Conservation (phyloP, 2,797 vertebrate genomes). For the Hippopotamyrus pictus region DNA sequence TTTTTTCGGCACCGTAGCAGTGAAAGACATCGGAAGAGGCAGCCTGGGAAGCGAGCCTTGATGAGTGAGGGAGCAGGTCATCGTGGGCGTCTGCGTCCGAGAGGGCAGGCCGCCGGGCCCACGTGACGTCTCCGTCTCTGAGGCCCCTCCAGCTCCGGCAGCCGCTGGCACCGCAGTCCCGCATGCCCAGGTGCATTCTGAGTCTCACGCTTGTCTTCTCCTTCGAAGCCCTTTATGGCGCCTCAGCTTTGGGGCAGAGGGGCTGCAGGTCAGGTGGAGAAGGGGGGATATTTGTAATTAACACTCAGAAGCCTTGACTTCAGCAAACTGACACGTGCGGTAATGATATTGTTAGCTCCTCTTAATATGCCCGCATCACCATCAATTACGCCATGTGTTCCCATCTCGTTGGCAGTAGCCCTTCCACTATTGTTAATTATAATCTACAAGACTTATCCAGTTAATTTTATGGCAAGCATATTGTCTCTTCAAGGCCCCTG, state of each 20-base stretch:
- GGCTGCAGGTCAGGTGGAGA: slow-evolving; percentile 10
- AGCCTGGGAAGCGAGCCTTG: not conserved
- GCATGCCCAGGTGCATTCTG: slow-evolving; percentile 14
- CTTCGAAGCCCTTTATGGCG: slow-evolving; percentile 21
- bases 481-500: slow-evolving; percentile 96
- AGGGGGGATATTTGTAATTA: slow-evolving; percentile 49
- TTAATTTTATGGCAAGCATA: slow-evolving; percentile 99
- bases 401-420: slow-evolving; percentile 75
- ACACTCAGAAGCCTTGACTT: slow-evolving; percentile 54
- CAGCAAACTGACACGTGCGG: slow-evolving; percentile 49
- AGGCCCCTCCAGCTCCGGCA: slow-evolving; percentile 20
- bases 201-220: slow-evolving; percentile 1
- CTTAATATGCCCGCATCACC: slow-evolving; percentile 66
- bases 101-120: not conserved
- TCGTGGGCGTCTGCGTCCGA: not conserved
- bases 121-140: slow-evolving; percentile 17
- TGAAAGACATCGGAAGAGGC: slow-evolving; percentile 8
- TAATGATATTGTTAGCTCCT: slow-evolving; percentile 64
- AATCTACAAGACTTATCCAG: slow-evolving; percentile 93
- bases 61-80: slow-evolving; percentile 9
- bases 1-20: slow-evolving; percentile 25
- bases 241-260: slow-evolving; percentile 21
- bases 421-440: slow-evolving; percentile 89
- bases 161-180: slow-evolving; percentile 6
- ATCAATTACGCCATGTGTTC: slow-evolving; percentile 76